Evolutionary conservation across 2,797 vertebrate genomes (phyloP).

Genomic region (Parauchenoglanis punctatus): DNA sequence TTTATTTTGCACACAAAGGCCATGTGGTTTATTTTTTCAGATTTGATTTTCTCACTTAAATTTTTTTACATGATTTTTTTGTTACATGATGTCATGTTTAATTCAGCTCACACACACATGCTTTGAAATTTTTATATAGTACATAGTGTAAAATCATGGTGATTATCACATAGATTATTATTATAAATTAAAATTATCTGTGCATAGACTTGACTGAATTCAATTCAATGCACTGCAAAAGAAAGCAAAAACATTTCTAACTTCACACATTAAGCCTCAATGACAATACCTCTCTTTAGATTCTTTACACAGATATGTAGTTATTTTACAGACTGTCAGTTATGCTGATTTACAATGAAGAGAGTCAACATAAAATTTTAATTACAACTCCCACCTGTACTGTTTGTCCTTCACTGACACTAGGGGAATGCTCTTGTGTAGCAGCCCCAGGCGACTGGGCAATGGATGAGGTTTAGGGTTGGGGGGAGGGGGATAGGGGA

Average conservation of each 20-base stretch:
- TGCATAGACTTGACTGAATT: background rate
- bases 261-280: background rate
- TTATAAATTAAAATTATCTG: background rate
- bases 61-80: background rate
- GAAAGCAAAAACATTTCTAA: background rate
- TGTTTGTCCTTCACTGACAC: conserved; percentile 58
- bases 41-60: background rate
- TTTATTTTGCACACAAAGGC: background rate
- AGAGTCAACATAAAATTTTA: conserved; percentile 60
- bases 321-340: conserved; percentile 47
- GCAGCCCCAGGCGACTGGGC: conserved; percentile 63
- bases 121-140: background rate
- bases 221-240: background rate
- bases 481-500: conserved; percentile 43
- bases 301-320: background rate
- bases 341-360: conserved; percentile 64
- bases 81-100: background rate
- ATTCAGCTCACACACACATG: background rate
- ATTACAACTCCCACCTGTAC: conserved; percentile 67
- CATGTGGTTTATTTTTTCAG: background rate
- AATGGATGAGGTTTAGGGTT: conserved; percentile 54
- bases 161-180: background rate
- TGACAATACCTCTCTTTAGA: background rate
- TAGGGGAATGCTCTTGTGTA: conserved; percentile 50
- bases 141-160: background rate